Evolutionary conservation across 2,888 invertebrate species (phyloP).

Genomic region (Galerucella nymphaeae): DNA sequence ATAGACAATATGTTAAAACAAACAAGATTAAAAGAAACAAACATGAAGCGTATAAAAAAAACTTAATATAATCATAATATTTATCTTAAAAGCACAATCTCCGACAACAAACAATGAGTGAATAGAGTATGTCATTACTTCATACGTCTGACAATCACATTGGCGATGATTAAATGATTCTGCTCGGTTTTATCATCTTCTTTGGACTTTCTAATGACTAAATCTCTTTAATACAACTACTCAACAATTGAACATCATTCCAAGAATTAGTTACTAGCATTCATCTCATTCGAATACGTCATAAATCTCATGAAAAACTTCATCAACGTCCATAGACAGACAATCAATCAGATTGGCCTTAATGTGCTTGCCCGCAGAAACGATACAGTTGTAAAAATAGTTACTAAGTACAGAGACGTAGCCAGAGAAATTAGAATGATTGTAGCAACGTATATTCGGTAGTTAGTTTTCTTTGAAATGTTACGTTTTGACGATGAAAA

Average conservation of each 20-base stretch:
- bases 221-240: constrained; percentile 17
- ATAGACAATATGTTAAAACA: too few species aligned
- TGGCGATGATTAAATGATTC: background rate
- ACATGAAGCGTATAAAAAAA: too few species aligned
- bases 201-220: constrained; percentile 28
- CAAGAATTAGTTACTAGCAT: constrained; percentile 27
- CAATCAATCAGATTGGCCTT: constrained; percentile 41
- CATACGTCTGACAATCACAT: background rate
- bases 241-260: constrained; percentile 32
- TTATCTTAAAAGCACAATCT: background rate
- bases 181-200: constrained; percentile 11
- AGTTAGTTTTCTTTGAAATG: background rate
- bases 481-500: background rate
- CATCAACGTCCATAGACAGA: constrained; percentile 37
- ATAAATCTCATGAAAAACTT: constrained; percentile 43
- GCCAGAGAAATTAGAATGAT: background rate
- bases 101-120: background rate
- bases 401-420: background rate
- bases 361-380: constrained; percentile 41
- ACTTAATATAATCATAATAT: too few species aligned
- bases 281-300: constrained; percentile 38
- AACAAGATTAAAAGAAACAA: too few species aligned
- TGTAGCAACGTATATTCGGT: too few species aligned
- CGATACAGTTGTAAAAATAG: constrained; percentile 40
- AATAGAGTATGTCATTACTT: background rate